Percentiles rank a stretch among this genome's conserved stretches.
Conservation (phyloP, 2,797 vertebrate genomes). For the Gadopsis bispinosus region DNA sequence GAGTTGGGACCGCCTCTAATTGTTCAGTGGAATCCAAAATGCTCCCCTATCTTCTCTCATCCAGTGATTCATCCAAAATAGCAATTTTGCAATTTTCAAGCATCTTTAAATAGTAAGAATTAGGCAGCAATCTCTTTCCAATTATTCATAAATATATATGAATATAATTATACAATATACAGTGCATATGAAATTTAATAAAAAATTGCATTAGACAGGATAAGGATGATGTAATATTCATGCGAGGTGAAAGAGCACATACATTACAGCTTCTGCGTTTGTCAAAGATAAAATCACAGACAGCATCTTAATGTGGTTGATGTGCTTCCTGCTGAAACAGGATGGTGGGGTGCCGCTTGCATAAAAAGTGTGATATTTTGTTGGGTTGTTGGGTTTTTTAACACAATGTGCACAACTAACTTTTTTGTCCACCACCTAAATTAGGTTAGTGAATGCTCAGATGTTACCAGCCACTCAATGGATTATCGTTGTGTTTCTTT, state of each 20-base stretch:
- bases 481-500: too few relatives aligned
- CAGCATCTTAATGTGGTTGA: slow-evolving; percentile 57
- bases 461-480: too few relatives aligned
- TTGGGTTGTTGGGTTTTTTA: not conserved
- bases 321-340: slow-evolving; percentile 64
- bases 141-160: not conserved
- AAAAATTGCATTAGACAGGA: not conserved
- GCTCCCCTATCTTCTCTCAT: not conserved
- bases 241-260: not conserved
- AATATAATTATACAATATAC: not conserved
- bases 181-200: not conserved
- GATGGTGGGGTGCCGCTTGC: slow-evolving; percentile 39
- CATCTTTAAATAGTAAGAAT: not conserved
- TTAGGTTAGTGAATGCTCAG: too few relatives aligned
- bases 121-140: not conserved
- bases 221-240: not conserved
- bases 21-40: slow-evolving; percentile 13
- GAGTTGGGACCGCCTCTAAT: not conserved
- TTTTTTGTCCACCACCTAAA: too few relatives aligned
- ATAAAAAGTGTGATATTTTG: not conserved
- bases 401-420: not conserved
- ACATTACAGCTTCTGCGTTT: slow-evolving; percentile 2
- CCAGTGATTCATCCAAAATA: not conserved
- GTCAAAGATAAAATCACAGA: slow-evolving; percentile 11
- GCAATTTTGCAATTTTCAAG: not conserved